phyloP scores from a whole-genome alignment of 2,113 vertebrate genomes.

The Pogonocichla stellata region DNA sequence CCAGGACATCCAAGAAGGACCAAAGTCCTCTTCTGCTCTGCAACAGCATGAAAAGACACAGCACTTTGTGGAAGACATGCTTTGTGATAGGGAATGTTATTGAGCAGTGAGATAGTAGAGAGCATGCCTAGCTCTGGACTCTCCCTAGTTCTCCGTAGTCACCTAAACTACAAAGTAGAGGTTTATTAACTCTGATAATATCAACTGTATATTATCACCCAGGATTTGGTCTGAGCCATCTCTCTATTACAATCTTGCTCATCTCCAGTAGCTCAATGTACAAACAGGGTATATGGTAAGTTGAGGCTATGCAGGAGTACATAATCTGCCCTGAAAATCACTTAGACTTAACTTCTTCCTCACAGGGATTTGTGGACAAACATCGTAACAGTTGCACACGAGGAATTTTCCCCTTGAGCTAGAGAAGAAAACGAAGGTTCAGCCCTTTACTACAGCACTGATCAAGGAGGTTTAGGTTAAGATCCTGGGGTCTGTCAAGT shows the following conservation, averaged over 20 bases:
- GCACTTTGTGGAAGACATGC: background rate
- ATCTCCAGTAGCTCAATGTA: background rate
- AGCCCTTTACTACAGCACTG: background rate
- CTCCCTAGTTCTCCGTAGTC: background rate
- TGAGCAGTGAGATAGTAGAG: background rate
- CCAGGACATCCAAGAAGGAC: background rate
- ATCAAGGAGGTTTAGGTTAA: background rate
- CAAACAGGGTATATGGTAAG: background rate
- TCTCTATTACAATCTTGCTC: background rate
- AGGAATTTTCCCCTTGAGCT: background rate
- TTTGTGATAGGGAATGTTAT: background rate
- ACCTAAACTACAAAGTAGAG: background rate
- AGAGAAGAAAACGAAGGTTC: background rate
- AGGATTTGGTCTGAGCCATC: background rate
- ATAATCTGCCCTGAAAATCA: background rate
- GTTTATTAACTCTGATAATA: background rate
- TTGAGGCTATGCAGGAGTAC: background rate
- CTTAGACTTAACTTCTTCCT: background rate
- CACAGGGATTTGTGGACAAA: background rate
- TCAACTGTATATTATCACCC: background rate
- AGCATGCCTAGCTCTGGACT: background rate
- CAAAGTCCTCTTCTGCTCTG: background rate
- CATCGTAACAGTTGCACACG: background rate
- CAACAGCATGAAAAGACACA: fast-evolving
- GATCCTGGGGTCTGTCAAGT: background rate